phyloP scores from a whole-genome alignment of 2,888 invertebrate species.

The Aphodius sticticus region DNA sequence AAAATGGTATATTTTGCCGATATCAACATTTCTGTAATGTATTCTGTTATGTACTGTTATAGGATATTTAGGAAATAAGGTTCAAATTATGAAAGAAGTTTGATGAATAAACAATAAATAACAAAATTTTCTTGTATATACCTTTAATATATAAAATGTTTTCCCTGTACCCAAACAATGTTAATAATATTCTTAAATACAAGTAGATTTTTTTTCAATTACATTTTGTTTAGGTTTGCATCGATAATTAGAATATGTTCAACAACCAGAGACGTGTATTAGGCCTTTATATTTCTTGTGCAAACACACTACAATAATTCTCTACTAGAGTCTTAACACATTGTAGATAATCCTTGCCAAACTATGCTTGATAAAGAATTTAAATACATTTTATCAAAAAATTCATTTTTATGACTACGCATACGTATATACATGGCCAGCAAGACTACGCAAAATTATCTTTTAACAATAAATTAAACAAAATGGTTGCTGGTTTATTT shows the following conservation, averaged over 20 bases:
- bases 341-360: background rate
- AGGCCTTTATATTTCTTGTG: constrained; percentile 41
- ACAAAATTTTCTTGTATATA: constrained; percentile 26
- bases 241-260: constrained; percentile 24
- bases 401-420: background rate
- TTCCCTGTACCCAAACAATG: constrained; percentile 41
- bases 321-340: background rate
- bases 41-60: too few relatives aligned
- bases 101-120: background rate
- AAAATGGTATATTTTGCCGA: background rate
- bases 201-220: constrained; percentile 12
- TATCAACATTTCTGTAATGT: too few relatives aligned
- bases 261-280: constrained; percentile 41
- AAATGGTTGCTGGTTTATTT: too few relatives aligned
- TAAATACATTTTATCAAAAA: background rate
- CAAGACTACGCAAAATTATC: background rate
- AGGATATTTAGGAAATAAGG: too few relatives aligned
- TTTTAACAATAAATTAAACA: background rate
- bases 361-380: background rate
- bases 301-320: constrained; percentile 30
- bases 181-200: constrained; percentile 39
- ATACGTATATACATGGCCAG: background rate
- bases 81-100: background rate
- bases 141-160: constrained; percentile 40
- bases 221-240: constrained; percentile 1